Conservation (phyloP, 2,888 invertebrate genomes). For the Troilus luridus region DNA sequence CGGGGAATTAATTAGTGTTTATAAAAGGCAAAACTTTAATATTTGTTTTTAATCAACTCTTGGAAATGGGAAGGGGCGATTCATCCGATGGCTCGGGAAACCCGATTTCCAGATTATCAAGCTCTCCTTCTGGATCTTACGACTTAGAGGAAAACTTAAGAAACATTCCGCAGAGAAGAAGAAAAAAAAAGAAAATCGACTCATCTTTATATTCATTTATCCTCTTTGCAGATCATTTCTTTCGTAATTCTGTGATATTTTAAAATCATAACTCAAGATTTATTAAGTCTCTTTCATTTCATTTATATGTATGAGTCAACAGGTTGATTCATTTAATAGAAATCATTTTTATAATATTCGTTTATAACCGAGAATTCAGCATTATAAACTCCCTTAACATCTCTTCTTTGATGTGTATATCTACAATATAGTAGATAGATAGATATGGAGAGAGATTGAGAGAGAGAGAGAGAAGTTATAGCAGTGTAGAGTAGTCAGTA, state of each 20-base stretch:
- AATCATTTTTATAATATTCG: too few species aligned
- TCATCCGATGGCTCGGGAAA: neutral
- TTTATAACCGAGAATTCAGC: too few species aligned
- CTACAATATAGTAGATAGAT: too few species aligned
- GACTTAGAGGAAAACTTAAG: neutral
- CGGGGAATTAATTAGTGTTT: conserved; percentile 30
- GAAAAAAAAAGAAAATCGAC: neutral
- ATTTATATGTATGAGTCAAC: too few species aligned
- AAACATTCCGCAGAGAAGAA: neutral
- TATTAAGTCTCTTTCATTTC: too few species aligned
- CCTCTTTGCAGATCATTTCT: neutral
- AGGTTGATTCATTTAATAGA: too few species aligned
- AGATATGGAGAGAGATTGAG: too few species aligned
- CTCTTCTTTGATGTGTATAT: too few species aligned
- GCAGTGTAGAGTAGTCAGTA: too few species aligned
- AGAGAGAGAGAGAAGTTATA: too few species aligned
- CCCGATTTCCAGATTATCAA: conserved; percentile 19
- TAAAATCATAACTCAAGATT: too few species aligned
- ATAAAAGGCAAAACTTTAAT: conserved; percentile 38
- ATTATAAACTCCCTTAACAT: too few species aligned
- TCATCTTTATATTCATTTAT: neutral
- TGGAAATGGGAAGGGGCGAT: neutral
- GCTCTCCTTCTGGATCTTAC: neutral
- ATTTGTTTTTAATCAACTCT: conserved; percentile 45
- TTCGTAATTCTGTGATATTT: neutral